Evolutionary conservation across 1,140 invertebrate genomes (phyloP).

Genomic region (Pseudobourletiella spinata): DNA sequence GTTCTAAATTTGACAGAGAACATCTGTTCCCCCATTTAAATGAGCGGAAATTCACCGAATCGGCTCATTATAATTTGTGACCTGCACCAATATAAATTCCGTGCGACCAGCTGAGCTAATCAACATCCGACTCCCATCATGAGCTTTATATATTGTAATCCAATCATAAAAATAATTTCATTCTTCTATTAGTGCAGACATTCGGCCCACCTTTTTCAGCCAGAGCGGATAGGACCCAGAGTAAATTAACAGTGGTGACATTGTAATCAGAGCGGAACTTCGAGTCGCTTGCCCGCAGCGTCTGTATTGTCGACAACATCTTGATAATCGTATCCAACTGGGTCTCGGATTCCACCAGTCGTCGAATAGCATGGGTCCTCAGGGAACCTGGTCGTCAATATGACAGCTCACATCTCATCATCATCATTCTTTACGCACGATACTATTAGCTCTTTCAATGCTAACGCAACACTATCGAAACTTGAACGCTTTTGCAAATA

Average conservation of each 20-base stretch:
- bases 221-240: conserved; percentile 17
- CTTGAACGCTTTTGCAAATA: neutral
- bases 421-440: neutral
- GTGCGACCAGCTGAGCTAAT: too few relatives aligned
- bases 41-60: too few relatives aligned
- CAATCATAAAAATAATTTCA: too few relatives aligned
- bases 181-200: too few relatives aligned
- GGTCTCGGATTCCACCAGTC: neutral
- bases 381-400: neutral
- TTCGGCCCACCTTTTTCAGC: conserved; percentile 17
- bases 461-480: neutral
- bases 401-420: neutral
- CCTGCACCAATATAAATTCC: too few relatives aligned
- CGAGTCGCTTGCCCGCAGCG: neutral
- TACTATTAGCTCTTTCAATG: neutral
- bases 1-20: too few relatives aligned
- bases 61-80: too few relatives aligned
- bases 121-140: too few relatives aligned
- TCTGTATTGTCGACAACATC: neutral
- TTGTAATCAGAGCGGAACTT: neutral
- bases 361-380: neutral
- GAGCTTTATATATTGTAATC: too few relatives aligned
- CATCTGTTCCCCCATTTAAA: too few relatives aligned
- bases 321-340: conserved; percentile 1
- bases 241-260: conserved; percentile 1